Conservation (phyloP, 2,888 invertebrate genomes). For the Pecten maximus region DNA sequence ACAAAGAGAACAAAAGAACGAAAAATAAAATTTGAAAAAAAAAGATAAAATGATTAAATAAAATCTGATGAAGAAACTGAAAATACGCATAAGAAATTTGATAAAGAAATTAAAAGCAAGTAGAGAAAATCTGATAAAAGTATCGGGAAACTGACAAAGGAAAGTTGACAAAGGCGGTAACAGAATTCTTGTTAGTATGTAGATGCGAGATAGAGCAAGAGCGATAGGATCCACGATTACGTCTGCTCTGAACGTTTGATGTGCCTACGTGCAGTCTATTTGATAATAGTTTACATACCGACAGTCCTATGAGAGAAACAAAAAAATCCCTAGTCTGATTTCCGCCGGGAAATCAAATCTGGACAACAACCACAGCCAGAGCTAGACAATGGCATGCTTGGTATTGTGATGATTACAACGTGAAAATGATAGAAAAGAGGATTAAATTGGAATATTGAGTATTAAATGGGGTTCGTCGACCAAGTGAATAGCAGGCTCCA, state of each 20-base stretch:
- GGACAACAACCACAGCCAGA: neutral
- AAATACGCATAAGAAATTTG: too few relatives aligned
- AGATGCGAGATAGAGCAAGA: neutral
- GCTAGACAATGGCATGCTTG: neutral
- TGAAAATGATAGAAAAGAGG: neutral
- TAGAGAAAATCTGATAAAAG: too few relatives aligned
- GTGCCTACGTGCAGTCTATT: neutral
- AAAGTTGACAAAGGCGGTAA: too few relatives aligned
- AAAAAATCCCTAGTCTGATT: neutral
- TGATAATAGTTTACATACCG: neutral
- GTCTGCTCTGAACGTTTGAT: neutral
- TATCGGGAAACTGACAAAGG: too few relatives aligned
- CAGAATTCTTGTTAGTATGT: too few relatives aligned
- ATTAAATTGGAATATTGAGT: neutral
- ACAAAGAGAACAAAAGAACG: too few relatives aligned
- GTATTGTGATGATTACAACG: neutral
- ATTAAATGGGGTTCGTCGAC: neutral
- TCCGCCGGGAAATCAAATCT: neutral
- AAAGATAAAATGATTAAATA: too few relatives aligned
- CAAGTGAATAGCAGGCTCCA: too few relatives aligned
- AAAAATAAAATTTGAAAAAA: too few relatives aligned
- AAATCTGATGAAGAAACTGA: too few relatives aligned
- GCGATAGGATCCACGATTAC: neutral
- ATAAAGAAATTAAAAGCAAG: too few relatives aligned
- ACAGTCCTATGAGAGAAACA: neutral